Evolutionary conservation across 2,888 invertebrate genomes (phyloP).

Genomic region (Harpagoxenus sublaevis): DNA sequence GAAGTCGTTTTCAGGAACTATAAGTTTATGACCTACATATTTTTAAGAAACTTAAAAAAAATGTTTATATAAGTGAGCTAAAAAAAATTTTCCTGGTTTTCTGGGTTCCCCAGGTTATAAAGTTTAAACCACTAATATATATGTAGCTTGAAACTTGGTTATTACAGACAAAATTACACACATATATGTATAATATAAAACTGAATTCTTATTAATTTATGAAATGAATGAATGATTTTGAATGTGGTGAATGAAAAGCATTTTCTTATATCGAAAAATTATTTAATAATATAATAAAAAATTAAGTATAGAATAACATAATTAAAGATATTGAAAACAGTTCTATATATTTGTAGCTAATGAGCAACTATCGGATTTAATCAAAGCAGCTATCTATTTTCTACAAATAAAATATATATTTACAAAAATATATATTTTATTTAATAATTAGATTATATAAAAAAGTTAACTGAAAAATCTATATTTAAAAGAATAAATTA

Average conservation of each 20-base stretch:
- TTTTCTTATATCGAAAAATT: not conserved
- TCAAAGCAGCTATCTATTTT: not conserved
- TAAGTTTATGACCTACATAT: not conserved
- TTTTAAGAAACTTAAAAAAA: not conserved
- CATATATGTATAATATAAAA: not conserved
- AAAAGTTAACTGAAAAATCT: not conserved
- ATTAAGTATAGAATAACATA: not conserved
- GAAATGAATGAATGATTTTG: not conserved
- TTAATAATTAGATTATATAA: not conserved
- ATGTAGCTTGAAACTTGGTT: not conserved
- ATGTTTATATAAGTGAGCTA: not conserved
- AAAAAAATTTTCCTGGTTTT: not conserved
- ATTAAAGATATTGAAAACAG: not conserved
- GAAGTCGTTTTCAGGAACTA: not conserved
- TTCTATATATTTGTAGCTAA: not conserved
- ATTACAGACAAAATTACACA: not conserved
- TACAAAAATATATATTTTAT: not conserved
- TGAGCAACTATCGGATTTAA: not conserved
- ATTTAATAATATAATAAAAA: not conserved
- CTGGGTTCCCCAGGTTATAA: not conserved
- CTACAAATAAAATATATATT: not conserved
- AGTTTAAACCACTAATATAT: not conserved
- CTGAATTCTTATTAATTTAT: not conserved
- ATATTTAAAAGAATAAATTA: conserved; percentile 11
- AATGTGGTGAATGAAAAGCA: not conserved